Conservation (phyloP, 2,888 invertebrate genomes). For the Hypomecis punctinalis region DNA sequence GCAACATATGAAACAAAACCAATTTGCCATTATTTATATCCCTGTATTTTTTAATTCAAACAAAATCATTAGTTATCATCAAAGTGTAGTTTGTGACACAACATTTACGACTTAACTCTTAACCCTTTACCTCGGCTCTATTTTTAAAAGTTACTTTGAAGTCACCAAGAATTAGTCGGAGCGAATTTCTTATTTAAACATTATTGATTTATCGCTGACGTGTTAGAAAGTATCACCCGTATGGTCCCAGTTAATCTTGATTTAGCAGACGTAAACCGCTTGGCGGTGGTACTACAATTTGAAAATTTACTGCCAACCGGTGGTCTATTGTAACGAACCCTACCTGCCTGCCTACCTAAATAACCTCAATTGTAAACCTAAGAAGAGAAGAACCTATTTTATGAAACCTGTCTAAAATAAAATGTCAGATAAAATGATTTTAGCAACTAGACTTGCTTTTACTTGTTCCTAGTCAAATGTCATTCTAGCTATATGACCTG, state of each 20-base stretch:
- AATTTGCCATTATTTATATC: background rate
- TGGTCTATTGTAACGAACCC: no score
- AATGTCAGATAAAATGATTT: no score
- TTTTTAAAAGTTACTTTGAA: slow-evolving; percentile 69
- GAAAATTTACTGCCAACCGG: slow-evolving; percentile 65
- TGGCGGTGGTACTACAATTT: slow-evolving; percentile 65
- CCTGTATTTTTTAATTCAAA: background rate
- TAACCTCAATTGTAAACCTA: no score
- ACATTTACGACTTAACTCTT: slow-evolving; percentile 57
- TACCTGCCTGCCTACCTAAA: no score
- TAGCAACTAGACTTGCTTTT: no score
- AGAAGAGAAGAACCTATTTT: no score
- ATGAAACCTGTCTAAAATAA: no score
- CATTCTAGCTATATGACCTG: no score
- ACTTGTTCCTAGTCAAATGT: no score
- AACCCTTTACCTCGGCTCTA: slow-evolving; percentile 59
- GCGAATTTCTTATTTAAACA: slow-evolving; percentile 75
- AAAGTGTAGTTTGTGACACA: slow-evolving; percentile 12
- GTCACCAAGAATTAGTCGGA: slow-evolving; percentile 70
- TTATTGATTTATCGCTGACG: slow-evolving; percentile 75
- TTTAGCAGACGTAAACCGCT: slow-evolving; percentile 72
- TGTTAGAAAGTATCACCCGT: slow-evolving; percentile 75
- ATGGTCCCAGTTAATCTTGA: slow-evolving; percentile 77
- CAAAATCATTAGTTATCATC: slow-evolving; percentile 15
- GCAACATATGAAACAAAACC: no score